Evolutionary conservation across 1,140 invertebrate genomes (phyloP), one percentile per base, ranked within the genome.

Genomic region (Anoplolepis gracilipes): DNA sequence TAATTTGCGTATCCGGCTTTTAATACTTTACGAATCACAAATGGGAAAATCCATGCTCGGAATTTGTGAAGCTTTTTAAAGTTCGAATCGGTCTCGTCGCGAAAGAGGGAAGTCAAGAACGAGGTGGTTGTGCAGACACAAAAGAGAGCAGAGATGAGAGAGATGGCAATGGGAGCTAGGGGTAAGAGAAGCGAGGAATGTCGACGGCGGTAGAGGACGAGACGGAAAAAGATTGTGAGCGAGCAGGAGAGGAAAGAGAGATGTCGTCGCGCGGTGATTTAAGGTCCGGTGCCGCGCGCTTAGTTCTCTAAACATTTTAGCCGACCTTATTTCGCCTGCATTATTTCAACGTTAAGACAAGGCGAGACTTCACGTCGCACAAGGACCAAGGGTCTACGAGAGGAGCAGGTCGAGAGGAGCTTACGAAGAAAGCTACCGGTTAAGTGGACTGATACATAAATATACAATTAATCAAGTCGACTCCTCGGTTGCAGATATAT

Each of bases 401-500:
- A 78, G 85, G 72, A 22, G 22, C 46, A 85, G 78, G 78, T 69
- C 78, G 46, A 49, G 46, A 49, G 70, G 78, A 22, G 82, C 81
- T 87, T 81, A 88, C 88, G 85, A 89, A 90, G 85, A 89, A 89
- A 85, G 87, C 85, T 87, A 88, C 86, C 90, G 89, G 91, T 91
- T 91, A 93, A 94, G 90, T 92, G 92, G 90, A 87, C 90, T 89
- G 92, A 93, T 93, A 93, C 91, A 93, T 92, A 93, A 94, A 94
- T 94, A 94, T 92, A 92, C 92, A 91, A 93, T 93, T 93, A 93
- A 93, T 93, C 92, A 93, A 91, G 88, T 90, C 88, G 91, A 91
- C 89, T 92, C 87, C 89, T 90, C 72, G 86, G 55, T 84, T 87
- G 88, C 78, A 64, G 72, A 84, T 85, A 76, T 82, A 59, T 87